phyloP scores from a whole-genome alignment of 2,888 invertebrate species.

The Hedya salicella region DNA sequence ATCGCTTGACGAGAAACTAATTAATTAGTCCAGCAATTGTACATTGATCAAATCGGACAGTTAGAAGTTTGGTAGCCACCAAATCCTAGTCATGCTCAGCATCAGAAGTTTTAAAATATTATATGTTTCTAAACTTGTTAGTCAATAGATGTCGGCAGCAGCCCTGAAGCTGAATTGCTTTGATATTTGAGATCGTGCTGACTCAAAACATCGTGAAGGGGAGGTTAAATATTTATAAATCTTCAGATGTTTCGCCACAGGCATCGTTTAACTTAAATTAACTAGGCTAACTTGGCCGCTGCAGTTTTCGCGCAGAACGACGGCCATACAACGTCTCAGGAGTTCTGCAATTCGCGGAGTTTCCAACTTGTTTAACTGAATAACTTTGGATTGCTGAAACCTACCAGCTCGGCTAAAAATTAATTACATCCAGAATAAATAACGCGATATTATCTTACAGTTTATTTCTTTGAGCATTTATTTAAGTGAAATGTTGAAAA shows the following conservation, averaged over 20 bases:
- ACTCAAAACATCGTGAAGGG: no score
- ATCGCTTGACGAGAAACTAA: no score
- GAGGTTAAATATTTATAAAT: conserved; percentile 1
- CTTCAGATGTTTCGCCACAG: background rate
- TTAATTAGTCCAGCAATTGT: no score
- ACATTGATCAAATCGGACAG: no score
- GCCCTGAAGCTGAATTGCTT: no score
- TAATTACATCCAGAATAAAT: conserved; percentile 15
- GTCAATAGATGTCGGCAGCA: no score
- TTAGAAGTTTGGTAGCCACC: no score
- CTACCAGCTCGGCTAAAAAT: background rate
- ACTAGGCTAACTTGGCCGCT: background rate
- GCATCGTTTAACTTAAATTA: conserved; percentile 15
- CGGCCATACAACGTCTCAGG: background rate
- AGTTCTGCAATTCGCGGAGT: conserved; percentile 16
- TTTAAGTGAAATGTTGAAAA: background rate
- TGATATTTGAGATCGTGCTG: no score
- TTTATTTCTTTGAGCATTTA: background rate
- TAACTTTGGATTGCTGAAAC: conserved; percentile 16
- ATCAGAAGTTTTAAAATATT: no score
- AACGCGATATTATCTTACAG: background rate
- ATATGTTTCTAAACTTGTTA: no score
- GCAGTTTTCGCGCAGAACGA: background rate
- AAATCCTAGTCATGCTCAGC: no score
- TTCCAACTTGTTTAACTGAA: conserved; percentile 26